Evolutionary conservation across 2,888 invertebrate species (phyloP).

Genomic region (Stramonita haemastoma): DNA sequence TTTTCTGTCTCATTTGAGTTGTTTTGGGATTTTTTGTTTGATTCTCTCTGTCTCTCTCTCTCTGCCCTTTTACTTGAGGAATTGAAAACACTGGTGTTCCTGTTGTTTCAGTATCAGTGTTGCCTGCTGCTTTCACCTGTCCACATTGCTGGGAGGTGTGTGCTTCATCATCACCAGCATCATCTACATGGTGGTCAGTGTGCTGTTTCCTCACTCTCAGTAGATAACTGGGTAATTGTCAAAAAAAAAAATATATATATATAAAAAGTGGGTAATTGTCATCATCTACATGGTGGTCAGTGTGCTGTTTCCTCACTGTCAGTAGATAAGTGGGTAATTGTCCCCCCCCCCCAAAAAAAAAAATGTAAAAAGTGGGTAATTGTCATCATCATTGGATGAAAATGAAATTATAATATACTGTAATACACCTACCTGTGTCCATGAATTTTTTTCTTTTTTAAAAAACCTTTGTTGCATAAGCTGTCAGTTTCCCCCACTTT

Average conservation of each 20-base stretch:
- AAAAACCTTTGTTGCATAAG: no score
- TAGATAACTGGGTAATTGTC: constrained; percentile 48
- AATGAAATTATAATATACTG: no score
- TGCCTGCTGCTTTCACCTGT: constrained; percentile 70
- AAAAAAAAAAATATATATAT: not conserved
- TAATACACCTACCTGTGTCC: no score
- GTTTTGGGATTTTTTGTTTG: no score
- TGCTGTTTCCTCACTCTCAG: constrained; percentile 37
- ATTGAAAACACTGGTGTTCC: not conserved
- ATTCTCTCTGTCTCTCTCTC: no score
- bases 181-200: constrained; percentile 71
- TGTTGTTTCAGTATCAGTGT: constrained; percentile 65
- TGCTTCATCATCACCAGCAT: constrained; percentile 64
- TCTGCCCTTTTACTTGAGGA: no score
- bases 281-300: not conserved
- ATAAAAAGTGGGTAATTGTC: not conserved
- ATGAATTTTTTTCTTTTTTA: no score
- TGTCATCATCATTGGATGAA: no score
- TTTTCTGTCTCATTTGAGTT: not conserved
- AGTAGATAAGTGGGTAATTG: not conserved
- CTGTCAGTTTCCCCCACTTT: no score
- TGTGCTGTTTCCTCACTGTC: not conserved
- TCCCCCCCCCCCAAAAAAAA: not conserved
- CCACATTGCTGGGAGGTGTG: constrained; percentile 69
- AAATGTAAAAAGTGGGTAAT: not conserved